Base-by-base conservation (phyloP, 92 coral and sea anemone genomes). In the Bergia sp. region DNA sequence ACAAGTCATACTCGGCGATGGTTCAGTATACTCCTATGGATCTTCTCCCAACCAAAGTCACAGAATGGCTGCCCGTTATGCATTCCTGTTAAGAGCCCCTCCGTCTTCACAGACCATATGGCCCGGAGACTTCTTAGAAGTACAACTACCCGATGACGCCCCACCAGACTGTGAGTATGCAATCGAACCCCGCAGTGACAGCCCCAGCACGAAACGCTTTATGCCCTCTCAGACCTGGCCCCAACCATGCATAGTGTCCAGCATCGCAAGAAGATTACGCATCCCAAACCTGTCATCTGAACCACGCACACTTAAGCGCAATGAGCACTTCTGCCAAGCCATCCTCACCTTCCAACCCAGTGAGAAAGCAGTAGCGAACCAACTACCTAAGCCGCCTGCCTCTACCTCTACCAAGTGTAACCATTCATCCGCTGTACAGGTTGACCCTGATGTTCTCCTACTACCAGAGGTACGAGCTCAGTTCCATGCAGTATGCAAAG, bases 81-180 rank as follows among this genome's bases (percentile, higher is more conserved):
- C 88, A 49, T 37, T 75, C 61, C 65, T 66, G 61, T 15, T 85
- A 82, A 73, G 80, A 15, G 73, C 88, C 76, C 49, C 80, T 73
- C 58, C 58, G 3, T 4, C 58, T 42, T 2, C 44, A 4, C 12
- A 37, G 23, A 92, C 92, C 67, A 37, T 92, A 82, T 94, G 93
- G 94, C 93, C 94, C 5, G 96, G 94, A 42, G 94, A 94, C 38
- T 92, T 71, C 83, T 0, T 90, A 11, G 94, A 94, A 64, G 88
- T 92, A 3, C 88, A 90, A 13, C 86, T 92, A 80, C 95, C 92
- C 13, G 67, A 37, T 23, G 95, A 94, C 39, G 85, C 90, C 9
- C 89, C 90, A 49, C 86, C 93, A 0, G 92, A 92, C 79, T 67
- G 86, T 37, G 92, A 80, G 69, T 88, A 90, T 21, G 91, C 89